A percentile compares a stretch with the other conserved stretches of the same genome.
These are phyloP conservation scores for Chalcosyrphus nemorum DNA, from an alignment of 2,888 invertebrate species.

Conservation along the genomic window DNA sequence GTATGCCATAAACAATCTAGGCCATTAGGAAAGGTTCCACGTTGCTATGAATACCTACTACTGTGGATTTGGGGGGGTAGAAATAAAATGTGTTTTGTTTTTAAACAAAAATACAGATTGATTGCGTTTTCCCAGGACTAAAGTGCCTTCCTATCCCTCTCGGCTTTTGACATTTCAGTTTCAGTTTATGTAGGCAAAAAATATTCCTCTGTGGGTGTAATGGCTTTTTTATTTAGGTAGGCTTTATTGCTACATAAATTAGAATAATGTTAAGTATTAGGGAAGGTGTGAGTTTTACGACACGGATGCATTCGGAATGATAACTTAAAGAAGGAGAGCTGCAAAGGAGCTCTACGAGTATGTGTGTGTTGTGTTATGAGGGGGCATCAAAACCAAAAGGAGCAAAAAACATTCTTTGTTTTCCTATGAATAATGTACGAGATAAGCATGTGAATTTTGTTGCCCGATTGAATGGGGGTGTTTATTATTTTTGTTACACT, in stretches of 20 bases:
- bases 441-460: slow-evolving; percentile 38
- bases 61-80: slow-evolving; percentile 37
- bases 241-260: slow-evolving; percentile 71
- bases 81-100: slow-evolving; percentile 59
- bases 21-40: slow-evolving; percentile 65
- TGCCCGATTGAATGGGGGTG: background rate
- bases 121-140: slow-evolving; percentile 58
- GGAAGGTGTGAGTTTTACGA: slow-evolving; percentile 67
- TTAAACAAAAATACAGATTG: slow-evolving; percentile 67
- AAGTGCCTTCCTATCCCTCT: slow-evolving; percentile 57
- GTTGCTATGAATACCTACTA: slow-evolving; percentile 52
- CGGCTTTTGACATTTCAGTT: slow-evolving; percentile 66
- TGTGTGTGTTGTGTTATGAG: slow-evolving; percentile 2
- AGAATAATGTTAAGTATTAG: slow-evolving; percentile 66
- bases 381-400: slow-evolving; percentile 29
- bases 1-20: slow-evolving; percentile 61
- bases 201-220: slow-evolving; percentile 26
- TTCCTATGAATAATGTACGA: slow-evolving; percentile 55
- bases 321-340: slow-evolving; percentile 28
- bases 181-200: slow-evolving; percentile 49
- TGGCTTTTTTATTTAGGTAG: slow-evolving; percentile 54
- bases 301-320: slow-evolving; percentile 60
- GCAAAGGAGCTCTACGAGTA: slow-evolving; percentile 14
- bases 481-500: slow-evolving; percentile 12
- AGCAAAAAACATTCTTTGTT: slow-evolving; percentile 9